Evolutionary conservation across 2,797 vertebrate genomes (phyloP).

Genomic region (Glyptemys insculpta): DNA sequence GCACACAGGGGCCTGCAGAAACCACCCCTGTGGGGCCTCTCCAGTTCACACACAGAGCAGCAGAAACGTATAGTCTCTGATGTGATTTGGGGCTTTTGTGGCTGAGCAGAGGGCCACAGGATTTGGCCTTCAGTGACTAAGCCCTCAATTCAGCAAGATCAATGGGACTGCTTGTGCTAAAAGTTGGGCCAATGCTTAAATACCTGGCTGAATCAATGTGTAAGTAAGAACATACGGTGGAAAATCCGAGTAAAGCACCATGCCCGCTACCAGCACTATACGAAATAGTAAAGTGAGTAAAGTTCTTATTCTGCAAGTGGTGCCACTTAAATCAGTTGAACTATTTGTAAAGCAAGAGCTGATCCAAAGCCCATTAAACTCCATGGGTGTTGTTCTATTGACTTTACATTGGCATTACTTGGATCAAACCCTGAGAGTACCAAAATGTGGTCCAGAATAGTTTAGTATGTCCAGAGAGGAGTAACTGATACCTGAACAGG

Average conservation of each 20-base stretch:
- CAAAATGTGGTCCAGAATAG: not conserved
- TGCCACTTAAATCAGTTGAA: not conserved
- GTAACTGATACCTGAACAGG: not conserved
- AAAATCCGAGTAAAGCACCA: fast-evolving
- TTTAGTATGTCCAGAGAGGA: not conserved
- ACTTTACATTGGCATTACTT: not conserved
- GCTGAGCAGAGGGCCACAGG: not conserved
- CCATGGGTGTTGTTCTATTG: not conserved
- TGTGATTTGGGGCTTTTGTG: not conserved
- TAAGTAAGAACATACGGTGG: not conserved
- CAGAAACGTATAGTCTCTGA: not conserved
- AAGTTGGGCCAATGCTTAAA: not conserved
- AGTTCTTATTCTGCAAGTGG: not conserved
- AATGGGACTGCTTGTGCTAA: not conserved
- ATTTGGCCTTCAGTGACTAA: not conserved
- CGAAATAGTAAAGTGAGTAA: not conserved
- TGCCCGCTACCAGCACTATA: not conserved
- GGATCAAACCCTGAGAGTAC: not conserved
- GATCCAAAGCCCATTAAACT: not conserved
- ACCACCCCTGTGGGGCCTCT: not conserved
- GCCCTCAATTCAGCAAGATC: not conserved
- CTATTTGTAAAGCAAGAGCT: not conserved
- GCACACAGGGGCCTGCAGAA: not conserved
- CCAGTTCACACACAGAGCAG: not conserved
- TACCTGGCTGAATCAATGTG: not conserved